A percentile compares a stretch with the other conserved stretches of the same genome.
These are phyloP conservation scores for Halocynthia aurantium DNA, from an alignment of 23 tunicate species.

Conservation along the genomic window DNA sequence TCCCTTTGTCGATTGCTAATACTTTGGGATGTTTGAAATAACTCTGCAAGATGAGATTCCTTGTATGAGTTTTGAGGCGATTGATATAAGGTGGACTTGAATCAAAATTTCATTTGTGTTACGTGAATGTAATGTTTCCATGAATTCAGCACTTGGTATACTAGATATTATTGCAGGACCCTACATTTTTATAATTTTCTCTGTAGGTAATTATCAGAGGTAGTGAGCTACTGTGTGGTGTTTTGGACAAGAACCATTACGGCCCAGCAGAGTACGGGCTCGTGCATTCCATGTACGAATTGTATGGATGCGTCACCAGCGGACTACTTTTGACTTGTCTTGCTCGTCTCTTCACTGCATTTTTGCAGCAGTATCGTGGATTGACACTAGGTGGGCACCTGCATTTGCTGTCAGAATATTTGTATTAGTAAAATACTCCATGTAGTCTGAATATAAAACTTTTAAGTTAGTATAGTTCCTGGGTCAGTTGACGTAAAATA, in stretches of 20 bases:
- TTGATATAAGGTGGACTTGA: no score
- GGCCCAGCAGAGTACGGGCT: constrained; percentile 83
- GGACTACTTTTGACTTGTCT: constrained; percentile 75
- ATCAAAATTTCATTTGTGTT: no score
- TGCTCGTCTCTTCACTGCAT: constrained; percentile 72
- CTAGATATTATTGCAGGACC: no score
- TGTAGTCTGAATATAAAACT: not conserved
- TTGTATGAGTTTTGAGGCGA: no score
- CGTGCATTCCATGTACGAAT: constrained; percentile 72
- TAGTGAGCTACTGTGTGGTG: constrained; percentile 72
- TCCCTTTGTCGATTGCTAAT: not conserved
- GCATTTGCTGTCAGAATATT: no score
- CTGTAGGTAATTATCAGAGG: constrained; percentile 65
- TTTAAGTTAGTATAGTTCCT: not conserved
- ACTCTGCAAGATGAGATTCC: not conserved
- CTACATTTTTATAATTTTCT: not conserved
- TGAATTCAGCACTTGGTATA: no score
- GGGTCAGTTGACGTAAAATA: not conserved
- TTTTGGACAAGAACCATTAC: constrained; percentile 88
- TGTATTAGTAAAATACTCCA: not conserved
- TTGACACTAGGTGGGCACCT: constrained; percentile 73
- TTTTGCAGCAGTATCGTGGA: constrained; percentile 76
- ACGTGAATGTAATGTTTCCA: no score
- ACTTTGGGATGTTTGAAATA: not conserved
- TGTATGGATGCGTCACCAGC: constrained; percentile 77